These are phyloP conservation scores for Cyclophora albipunctata DNA, from an alignment of 2,888 invertebrate species.

Conservation along the genomic window DNA sequence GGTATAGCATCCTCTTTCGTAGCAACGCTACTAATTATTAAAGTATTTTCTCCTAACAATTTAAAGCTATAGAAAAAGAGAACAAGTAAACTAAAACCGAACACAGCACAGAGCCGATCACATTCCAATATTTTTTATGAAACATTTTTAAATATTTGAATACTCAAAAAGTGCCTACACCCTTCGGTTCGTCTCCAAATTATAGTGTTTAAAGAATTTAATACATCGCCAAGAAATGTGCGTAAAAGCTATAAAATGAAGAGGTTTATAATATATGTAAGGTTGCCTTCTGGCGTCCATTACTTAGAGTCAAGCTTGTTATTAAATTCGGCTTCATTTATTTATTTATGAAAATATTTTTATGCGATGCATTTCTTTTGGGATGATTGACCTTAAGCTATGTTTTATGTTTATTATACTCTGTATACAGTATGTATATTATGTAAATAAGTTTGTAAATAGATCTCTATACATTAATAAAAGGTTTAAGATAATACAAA, in stretches of 20 bases:
- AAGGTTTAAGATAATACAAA: too few relatives aligned
- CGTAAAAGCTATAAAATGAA: constrained; percentile 65
- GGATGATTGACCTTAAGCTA: not conserved
- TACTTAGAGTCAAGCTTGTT: constrained; percentile 65
- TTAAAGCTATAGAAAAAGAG: too few relatives aligned
- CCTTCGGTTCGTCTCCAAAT: constrained; percentile 50
- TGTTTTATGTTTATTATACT: not conserved
- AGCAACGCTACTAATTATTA: too few relatives aligned
- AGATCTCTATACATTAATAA: too few relatives aligned
- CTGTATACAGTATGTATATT: not conserved
- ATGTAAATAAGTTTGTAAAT: too few relatives aligned
- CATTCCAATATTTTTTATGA: constrained; percentile 14
- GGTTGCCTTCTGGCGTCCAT: constrained; percentile 70
- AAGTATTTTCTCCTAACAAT: too few relatives aligned
- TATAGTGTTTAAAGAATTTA: constrained; percentile 70
- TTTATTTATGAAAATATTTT: constrained; percentile 65
- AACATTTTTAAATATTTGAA: constrained; percentile 31
- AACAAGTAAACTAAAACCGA: too few relatives aligned
- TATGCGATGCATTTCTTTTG: constrained; percentile 24
- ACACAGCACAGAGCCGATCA: not conserved
- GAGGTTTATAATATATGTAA: constrained; percentile 63
- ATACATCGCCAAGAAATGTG: constrained; percentile 66
- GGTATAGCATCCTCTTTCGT: too few relatives aligned
- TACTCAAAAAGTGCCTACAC: constrained; percentile 43
- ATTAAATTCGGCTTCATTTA: constrained; percentile 72